Conservation (phyloP, 2,113 vertebrate species). For the Aepyceros melampus region DNA sequence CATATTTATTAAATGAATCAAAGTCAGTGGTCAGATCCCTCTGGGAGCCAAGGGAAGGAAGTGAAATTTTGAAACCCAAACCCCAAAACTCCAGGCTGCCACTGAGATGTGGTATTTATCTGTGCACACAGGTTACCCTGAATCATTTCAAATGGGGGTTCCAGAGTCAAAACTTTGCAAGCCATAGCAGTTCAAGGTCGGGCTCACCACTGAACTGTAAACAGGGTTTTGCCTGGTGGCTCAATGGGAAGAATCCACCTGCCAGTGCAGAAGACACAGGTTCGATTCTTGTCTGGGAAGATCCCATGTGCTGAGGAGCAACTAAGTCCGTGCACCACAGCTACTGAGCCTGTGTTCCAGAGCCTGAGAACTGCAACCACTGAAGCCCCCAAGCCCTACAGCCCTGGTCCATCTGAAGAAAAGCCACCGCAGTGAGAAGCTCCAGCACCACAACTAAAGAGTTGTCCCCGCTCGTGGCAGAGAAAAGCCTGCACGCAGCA, state of each 20-base stretch:
- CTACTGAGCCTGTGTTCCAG: not conserved
- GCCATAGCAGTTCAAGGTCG: not conserved
- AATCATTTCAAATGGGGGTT: not conserved
- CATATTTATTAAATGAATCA: not conserved
- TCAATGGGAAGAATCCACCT: not conserved
- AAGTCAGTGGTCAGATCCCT: not conserved
- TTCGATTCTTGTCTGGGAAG: not conserved
- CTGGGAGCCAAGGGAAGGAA: not conserved
- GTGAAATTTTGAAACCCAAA: not conserved
- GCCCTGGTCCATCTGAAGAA: not conserved
- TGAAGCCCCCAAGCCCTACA: not conserved
- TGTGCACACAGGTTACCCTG: not conserved
- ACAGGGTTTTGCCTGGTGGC: not conserved
- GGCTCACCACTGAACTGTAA: not conserved
- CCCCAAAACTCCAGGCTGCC: not conserved
- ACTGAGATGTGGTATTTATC: not conserved
- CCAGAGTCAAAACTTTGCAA: not conserved
- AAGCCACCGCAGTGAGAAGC: not conserved
- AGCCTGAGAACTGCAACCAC: not conserved
- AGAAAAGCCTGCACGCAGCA: not conserved
- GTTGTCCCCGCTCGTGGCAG: not conserved
- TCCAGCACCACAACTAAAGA: not conserved
- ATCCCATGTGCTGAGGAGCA: not conserved
- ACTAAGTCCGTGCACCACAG: not conserved
- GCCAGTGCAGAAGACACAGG: not conserved